Evolutionary conservation across 2,113 vertebrate species (phyloP).

Genomic region (Cyphomyrus plagiostoma): DNA sequence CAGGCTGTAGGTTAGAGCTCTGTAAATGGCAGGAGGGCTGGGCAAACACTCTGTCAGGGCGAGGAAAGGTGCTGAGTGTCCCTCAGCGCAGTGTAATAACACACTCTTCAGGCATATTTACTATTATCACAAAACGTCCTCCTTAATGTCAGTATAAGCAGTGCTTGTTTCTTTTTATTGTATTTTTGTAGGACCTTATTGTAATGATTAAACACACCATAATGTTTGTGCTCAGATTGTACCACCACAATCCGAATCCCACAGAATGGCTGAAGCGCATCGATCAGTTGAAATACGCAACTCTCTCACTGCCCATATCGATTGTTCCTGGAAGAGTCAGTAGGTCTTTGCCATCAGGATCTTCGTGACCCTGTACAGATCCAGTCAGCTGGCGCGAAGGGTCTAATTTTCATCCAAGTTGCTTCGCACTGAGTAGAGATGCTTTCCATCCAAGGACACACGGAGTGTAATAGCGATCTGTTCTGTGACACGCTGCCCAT

Average conservation of each 20-base stretch:
- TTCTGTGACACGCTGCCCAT: neutral
- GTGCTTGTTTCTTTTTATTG: neutral
- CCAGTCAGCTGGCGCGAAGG: neutral
- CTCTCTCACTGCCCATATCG: neutral
- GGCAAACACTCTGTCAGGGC: slow-evolving; percentile 28
- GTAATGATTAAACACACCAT: neutral
- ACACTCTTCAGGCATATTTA: neutral
- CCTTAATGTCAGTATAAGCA: neutral
- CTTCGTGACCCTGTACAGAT: neutral
- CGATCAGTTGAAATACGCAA: neutral
- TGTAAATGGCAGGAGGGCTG: slow-evolving; percentile 39
- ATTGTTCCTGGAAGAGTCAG: neutral
- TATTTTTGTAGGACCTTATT: neutral
- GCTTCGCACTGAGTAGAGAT: neutral
- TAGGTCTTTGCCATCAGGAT: neutral
- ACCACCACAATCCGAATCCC: neutral
- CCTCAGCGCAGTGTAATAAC: neutral
- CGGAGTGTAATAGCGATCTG: neutral
- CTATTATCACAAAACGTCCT: neutral
- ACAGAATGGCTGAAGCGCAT: neutral
- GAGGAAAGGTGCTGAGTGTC: neutral
- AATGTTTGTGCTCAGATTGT: neutral
- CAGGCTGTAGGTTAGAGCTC: slow-evolving; percentile 17
- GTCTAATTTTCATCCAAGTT: neutral
- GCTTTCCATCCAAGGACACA: neutral